phyloP scores from a whole-genome alignment of 1,140 invertebrate genomes.

The Drosophila erecta region DNA sequence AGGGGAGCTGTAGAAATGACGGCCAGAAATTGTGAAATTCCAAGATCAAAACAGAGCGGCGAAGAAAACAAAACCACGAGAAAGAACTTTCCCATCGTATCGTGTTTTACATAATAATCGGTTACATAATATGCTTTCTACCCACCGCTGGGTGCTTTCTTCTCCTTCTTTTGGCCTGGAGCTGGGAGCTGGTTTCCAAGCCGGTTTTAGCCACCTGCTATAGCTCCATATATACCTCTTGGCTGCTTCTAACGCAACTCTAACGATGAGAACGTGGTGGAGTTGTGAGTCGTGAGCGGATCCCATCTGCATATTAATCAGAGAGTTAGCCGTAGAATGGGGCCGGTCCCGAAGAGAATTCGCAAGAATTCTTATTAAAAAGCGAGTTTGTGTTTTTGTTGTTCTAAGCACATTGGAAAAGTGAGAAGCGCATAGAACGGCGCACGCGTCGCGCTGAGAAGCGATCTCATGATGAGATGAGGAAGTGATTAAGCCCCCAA shows the following conservation, averaged over 20 bases:
- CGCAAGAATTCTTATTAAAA: conserved; percentile 81
- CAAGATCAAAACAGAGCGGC: conserved; percentile 39
- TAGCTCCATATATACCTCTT: conserved; percentile 3
- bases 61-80: conserved; percentile 15
- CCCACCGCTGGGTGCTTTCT: conserved; percentile 57
- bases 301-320: conserved; percentile 55
- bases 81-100: conserved; percentile 51
- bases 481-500: conserved; percentile 54
- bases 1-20: conserved; percentile 31
- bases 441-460: conserved; percentile 62
- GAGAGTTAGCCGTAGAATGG: conserved; percentile 23
- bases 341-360: conserved; percentile 51
- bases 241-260: conserved; percentile 60
- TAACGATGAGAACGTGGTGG: conserved; percentile 60
- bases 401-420: conserved; percentile 65
- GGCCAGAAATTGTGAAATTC: conserved; percentile 48
- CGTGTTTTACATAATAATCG: conserved; percentile 52
- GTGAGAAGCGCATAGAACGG: conserved; percentile 76
- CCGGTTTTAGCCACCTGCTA: conserved; percentile 58
- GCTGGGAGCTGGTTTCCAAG: conserved; percentile 52
- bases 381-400: conserved; percentile 69
- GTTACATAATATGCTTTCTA: conserved; percentile 63
- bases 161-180: conserved; percentile 53
- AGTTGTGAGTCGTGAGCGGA: conserved; percentile 31
- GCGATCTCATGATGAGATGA: conserved; percentile 51